phyloP scores from a whole-genome alignment of 2,113 vertebrate genomes.

The Spheniscus mendiculus region DNA sequence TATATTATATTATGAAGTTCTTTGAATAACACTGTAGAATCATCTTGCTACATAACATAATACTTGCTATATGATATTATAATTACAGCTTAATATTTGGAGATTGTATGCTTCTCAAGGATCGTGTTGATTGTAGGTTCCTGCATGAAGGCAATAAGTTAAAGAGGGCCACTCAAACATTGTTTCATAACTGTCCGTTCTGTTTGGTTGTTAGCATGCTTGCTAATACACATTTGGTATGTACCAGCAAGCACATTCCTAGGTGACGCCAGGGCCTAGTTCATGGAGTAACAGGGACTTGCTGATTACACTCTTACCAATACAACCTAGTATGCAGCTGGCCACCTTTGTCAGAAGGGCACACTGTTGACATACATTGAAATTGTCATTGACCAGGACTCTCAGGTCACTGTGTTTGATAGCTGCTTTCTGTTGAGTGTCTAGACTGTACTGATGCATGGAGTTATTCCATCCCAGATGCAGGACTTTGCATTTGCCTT shows the following conservation, averaged over 20 bases:
- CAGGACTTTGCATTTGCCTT: background rate
- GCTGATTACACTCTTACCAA: background rate
- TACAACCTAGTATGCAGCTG: background rate
- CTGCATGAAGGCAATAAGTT: background rate
- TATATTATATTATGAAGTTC: background rate
- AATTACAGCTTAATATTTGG: background rate
- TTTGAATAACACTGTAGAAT: background rate
- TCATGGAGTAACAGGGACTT: background rate
- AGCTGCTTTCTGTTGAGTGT: background rate
- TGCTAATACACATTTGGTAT: background rate
- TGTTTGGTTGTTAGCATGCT: background rate
- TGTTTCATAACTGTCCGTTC: background rate
- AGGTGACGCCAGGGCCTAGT: background rate
- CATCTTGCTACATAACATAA: background rate
- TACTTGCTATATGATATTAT: background rate
- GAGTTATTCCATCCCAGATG: background rate
- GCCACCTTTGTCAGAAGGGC: background rate
- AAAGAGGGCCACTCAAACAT: background rate
- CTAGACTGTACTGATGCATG: background rate
- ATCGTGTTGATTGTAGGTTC: background rate
- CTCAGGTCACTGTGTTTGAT: background rate
- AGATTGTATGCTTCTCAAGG: background rate
- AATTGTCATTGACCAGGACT: background rate
- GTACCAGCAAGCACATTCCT: background rate
- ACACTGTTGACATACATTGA: background rate